A percentile compares a stretch with the other conserved stretches of the same genome.
Evolutionary conservation across 2,113 vertebrate genomes (phyloP).

Genomic region (Dissostichus mawsoni): DNA sequence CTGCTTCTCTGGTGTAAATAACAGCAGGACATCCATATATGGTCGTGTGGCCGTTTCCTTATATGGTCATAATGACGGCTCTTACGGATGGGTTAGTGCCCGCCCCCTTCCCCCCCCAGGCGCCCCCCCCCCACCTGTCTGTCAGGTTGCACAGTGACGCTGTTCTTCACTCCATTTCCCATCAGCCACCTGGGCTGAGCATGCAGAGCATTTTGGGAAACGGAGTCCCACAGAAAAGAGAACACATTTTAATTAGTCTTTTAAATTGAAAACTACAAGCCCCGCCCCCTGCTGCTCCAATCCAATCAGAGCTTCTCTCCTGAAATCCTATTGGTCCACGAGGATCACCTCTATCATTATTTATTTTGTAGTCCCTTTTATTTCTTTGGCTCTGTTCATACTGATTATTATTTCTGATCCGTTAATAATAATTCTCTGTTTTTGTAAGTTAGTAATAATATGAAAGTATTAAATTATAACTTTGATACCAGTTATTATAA

Average conservation of each 20-base stretch:
- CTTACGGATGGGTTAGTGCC: conserved; percentile 51
- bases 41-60: conserved; percentile 45
- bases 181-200: conserved; percentile 25
- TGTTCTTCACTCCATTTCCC: conserved; percentile 36
- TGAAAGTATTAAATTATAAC: no score
- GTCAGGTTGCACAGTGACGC: conserved; percentile 8
- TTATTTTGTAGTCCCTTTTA: no score
- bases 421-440: no score
- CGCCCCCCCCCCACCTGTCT: neutral
- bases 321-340: no score
- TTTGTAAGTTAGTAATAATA: no score
- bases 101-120: neutral
- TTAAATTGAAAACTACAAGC: neutral
- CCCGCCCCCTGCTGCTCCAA: neutral
- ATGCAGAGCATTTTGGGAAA: conserved; percentile 42
- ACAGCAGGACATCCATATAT: conserved; percentile 66
- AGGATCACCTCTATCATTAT: no score
- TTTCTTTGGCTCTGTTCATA: no score
- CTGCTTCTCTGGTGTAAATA: conserved; percentile 70
- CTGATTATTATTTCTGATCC: no score
- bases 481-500: neutral
- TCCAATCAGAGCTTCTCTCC: neutral
- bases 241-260: no score
- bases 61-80: conserved; percentile 53
- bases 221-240: neutral